Evolutionary conservation across 2,888 invertebrate species (phyloP), one percentile per base, ranked within the genome.

Genomic region (Conchocele bisecta): DNA sequence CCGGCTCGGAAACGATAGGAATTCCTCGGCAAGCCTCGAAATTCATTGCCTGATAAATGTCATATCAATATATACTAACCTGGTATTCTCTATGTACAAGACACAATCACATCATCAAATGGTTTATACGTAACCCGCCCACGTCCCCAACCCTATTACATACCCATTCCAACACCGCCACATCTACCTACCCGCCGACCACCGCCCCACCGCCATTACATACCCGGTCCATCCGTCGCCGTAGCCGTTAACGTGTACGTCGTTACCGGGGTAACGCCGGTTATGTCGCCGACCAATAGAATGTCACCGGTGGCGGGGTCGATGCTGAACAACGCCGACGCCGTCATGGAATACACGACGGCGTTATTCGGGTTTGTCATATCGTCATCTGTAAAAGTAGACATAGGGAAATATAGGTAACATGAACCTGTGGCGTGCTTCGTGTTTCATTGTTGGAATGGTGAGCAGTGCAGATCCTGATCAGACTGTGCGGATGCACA

Each of bases 201-300:
- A 50, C 33, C 0, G 57, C 20, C 7, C 31, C 22, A n/a, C 29
- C 37, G n/a, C n/a, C n/a, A n/a, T n/a, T n/a, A n/a, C n/a, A n/a
- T n/a, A n/a, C n/a, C 54, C 28, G 63, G 67, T 11, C 60, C 60
- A 50, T 73, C 72, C 4, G 67, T 70, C n/a, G 70, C 69, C n/a
- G 67, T 67, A 26, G 58, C 63, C 13, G 69, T 63, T 20, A 73
- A 28, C 9, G 59, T 63, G 46, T 63, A 73, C 11, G 59, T 44
- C n/a, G 64, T 63, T 15, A 65, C 64, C n/a, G 56, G 64, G 2
- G 70, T 31, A 0, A 33, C 73, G 28, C 59, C 75, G 2, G 75
- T 65, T 15, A 69, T 48, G n/a, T 71, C 75, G 31, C 57, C 78
- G 41, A 65, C 50, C 0, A 53, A 42, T n/a, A 37, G 50, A 24